Conservation (phyloP, 2,888 invertebrate genomes). For the Meghimatium bilineatum region DNA sequence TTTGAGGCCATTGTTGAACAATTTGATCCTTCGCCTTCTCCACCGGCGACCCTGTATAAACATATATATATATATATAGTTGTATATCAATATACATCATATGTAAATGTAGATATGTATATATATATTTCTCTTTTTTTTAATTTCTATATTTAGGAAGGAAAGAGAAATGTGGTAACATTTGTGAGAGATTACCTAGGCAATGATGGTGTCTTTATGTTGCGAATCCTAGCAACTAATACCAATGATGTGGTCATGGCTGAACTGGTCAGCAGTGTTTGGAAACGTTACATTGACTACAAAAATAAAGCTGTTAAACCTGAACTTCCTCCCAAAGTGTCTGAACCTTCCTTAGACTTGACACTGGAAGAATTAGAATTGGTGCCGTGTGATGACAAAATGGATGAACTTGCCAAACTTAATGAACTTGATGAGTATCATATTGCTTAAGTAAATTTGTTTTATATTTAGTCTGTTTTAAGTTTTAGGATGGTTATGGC, state of each 20-base stretch:
- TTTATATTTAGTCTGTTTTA: neutral
- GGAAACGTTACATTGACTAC: slow-evolving; percentile 46
- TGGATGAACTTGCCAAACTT: neutral
- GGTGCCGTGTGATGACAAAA: neutral
- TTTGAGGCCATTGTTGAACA: too few relatives aligned
- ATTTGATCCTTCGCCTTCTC: too few relatives aligned
- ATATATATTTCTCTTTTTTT: too few relatives aligned
- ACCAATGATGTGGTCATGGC: slow-evolving; percentile 52
- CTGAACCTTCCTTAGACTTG: slow-evolving; percentile 10
- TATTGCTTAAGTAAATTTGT: slow-evolving; percentile 2
- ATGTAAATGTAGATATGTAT: too few relatives aligned
- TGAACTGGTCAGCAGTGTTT: slow-evolving; percentile 45
- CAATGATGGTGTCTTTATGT: slow-evolving; percentile 51
- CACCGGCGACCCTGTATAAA: too few relatives aligned
- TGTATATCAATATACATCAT: too few relatives aligned
- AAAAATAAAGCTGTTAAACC: slow-evolving; percentile 12
- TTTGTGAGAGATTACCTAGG: slow-evolving; percentile 51
- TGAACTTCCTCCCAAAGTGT: neutral
- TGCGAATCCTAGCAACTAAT: slow-evolving; percentile 52
- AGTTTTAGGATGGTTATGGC: too few relatives aligned
- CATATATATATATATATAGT: too few relatives aligned
- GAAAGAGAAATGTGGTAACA: slow-evolving; percentile 40
- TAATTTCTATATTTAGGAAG: slow-evolving; percentile 42
- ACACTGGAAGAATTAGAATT: slow-evolving; percentile 24
- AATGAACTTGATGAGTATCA: slow-evolving; percentile 13